Evolutionary conservation across 2,888 invertebrate genomes (phyloP), one percentile per base, ranked within the genome.

Genomic region (Drosophila mimica): DNA sequence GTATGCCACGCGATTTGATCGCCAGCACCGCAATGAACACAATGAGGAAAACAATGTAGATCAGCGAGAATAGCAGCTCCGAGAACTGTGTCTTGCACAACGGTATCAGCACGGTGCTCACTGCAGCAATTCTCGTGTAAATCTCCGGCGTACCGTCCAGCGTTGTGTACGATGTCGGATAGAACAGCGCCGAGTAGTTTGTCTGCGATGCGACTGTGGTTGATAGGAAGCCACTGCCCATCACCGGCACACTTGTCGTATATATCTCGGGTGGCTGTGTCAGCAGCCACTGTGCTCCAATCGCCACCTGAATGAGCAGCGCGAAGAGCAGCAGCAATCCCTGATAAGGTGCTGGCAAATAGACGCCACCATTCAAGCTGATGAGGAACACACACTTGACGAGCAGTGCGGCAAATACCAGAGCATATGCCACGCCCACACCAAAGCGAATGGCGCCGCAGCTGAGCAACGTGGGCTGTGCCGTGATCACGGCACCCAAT

Each of bases 361-460:
- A 98, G 58, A 98, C 97, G 74, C 97, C 98, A 62, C 97, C 96
- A 93, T 98, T 98, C 74, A 98, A 95, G 91, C 98, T 98, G 82
- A 98, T 95, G 72, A 98, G 95, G 93, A 98, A 98, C 82, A 98
- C 97, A 93, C 98, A 97, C 94, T 99, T 98, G 79, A 98, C 98
- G 85, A 99, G 95, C 58, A 99, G 94, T 0, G 98, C 97, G 48
- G 98, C 97, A 93, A 98, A 98, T 71, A 98, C 97, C 66, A 98
- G 94, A 61, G 97, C 96, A 84, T 97, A 96, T 11, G 97, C 95
- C 20, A 97, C 95, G 60, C 98, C 98, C 51, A 96, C 96, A 49
- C 96, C 97, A 84, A 97, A 96, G 60, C 97, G 95, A 76, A 97
- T 96, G 31, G 97, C 95, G 60, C 96, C 97, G 91, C 98, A 98